These are phyloP conservation scores for Agelas oroides DNA, from an alignment of 37 sponge, comb jelly and placozoan species.

Conservation along the genomic window DNA sequence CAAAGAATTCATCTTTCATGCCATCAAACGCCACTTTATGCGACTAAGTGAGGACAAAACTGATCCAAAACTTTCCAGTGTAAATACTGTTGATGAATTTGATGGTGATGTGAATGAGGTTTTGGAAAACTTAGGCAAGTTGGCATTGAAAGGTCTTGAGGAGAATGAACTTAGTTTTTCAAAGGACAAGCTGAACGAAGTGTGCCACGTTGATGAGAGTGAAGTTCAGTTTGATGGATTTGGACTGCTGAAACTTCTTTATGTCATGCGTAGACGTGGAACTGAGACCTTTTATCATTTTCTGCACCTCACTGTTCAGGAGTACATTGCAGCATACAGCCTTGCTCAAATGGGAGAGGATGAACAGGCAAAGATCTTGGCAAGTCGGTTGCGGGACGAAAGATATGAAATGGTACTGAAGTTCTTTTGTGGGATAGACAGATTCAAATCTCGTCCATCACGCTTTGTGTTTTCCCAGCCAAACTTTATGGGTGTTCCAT, in stretches of 20 bases:
- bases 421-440: conserved; percentile 33
- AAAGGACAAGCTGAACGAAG: background rate
- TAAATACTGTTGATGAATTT: background rate
- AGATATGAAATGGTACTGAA: background rate
- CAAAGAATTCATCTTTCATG: conserved; percentile 23
- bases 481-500: background rate
- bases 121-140: background rate
- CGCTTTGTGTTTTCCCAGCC: background rate
- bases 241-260: conserved; percentile 22
- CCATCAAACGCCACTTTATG: conserved; percentile 23
- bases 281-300: background rate
- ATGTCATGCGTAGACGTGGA: background rate
- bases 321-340: conserved; percentile 11
- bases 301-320: conserved; percentile 15
- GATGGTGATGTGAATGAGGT: background rate
- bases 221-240: conserved; percentile 1
- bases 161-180: conserved; percentile 14
- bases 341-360: background rate
- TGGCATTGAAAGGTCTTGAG: conserved; percentile 18
- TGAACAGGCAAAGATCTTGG: background rate
- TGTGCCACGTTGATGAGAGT: background rate
- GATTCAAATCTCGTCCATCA: conserved; percentile 9
- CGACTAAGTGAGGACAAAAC: background rate
- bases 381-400: background rate
- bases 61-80: background rate